Percentiles rank a stretch among this genome's conserved stretches.
Evolutionary conservation across 2,888 invertebrate species (phyloP).

Genomic region (Rutpela maculata): DNA sequence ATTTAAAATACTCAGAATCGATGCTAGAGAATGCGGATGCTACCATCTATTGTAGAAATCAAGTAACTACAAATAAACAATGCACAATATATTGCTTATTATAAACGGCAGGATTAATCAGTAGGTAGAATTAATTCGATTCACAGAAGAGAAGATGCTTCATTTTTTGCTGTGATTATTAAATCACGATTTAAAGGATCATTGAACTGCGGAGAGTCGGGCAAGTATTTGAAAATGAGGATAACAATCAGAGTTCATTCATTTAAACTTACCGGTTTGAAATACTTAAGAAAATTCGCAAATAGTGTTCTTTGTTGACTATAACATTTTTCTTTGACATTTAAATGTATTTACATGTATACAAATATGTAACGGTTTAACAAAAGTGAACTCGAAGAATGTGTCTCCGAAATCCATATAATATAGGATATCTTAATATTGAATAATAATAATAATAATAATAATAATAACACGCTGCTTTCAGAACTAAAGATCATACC

Average conservation of each 20-base stretch:
- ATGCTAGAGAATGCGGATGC: neutral
- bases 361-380: too few species aligned
- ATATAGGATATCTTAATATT: too few species aligned
- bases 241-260: neutral
- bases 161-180: neutral
- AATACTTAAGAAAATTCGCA: neutral
- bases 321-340: too few species aligned
- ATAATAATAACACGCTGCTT: too few species aligned
- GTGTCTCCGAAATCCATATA: too few species aligned
- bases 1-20: too few species aligned
- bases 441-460: too few species aligned
- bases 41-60: neutral
- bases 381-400: too few species aligned
- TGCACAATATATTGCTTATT: neutral
- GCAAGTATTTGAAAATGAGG: neutral
- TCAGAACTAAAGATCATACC: too few species aligned
- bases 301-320: too few species aligned
- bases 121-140: neutral
- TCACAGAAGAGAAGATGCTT: neutral
- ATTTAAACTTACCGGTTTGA: neutral
- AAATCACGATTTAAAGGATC: neutral
- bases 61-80: neutral
- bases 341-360: too few species aligned
- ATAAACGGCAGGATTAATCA: slow-evolving; percentile 7
- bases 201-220: neutral